Evolutionary conservation across 2,113 vertebrate species (phyloP).

Genomic region (Echinops telfairi): DNA sequence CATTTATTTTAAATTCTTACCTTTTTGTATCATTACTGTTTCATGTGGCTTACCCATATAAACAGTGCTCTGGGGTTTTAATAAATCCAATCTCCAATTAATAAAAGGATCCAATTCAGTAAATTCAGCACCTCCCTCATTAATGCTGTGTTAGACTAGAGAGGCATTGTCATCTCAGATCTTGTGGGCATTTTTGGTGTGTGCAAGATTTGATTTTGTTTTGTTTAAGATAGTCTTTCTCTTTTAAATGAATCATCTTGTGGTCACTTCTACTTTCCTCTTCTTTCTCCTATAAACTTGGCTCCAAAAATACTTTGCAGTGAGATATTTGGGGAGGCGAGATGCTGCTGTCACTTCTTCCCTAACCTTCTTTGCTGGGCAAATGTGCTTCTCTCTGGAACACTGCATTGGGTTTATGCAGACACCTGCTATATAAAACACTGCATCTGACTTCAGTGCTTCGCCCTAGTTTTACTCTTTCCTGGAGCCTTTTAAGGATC

Average conservation of each 20-base stretch:
- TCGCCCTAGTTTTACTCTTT: constrained; percentile 10
- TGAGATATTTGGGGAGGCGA: neutral
- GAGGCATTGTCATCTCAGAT: neutral
- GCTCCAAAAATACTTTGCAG: neutral
- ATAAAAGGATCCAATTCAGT: no score
- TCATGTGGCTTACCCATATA: constrained; percentile 19
- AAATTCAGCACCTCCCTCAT: neutral
- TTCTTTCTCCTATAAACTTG: constrained; percentile 9
- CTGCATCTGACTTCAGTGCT: neutral
- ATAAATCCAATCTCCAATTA: neutral
- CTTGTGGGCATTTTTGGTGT: neutral
- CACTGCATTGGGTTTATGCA: neutral
- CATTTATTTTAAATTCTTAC: neutral
- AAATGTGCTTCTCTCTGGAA: neutral
- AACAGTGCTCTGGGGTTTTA: neutral
- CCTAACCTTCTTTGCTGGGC: neutral
- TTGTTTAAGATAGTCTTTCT: neutral
- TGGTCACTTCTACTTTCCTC: neutral
- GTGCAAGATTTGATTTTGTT: neutral
- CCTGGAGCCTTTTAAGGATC: constrained; percentile 32
- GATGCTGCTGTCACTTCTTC: neutral
- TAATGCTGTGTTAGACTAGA: neutral
- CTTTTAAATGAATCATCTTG: constrained; percentile 14
- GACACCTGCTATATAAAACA: constrained; percentile 20
- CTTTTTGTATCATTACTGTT: constrained; percentile 4